Evolutionary conservation across 92 coral and sea anemone genomes (phyloP).

Genomic region (Epizoanthus rinbou): DNA sequence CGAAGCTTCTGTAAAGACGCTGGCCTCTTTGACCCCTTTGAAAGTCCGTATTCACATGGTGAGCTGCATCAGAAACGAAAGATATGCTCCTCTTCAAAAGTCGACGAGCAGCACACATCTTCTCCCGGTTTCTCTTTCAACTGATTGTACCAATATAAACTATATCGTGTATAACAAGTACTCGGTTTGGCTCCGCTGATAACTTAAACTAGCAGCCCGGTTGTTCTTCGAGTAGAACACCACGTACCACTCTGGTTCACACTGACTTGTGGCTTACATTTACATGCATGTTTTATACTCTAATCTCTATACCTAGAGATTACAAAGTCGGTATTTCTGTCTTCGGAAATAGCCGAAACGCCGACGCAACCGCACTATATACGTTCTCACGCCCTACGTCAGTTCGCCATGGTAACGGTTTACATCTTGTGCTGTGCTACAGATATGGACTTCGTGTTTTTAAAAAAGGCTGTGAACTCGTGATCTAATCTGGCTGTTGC

Average conservation of each 20-base stretch:
- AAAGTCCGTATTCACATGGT: constrained; percentile 37
- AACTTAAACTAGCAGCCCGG: too few relatives aligned
- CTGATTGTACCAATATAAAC: too few relatives aligned
- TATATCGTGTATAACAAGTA: not conserved
- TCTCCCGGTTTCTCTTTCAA: not conserved
- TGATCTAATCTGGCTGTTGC: constrained; percentile 25
- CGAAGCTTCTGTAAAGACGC: constrained; percentile 40
- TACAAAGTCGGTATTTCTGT: constrained; percentile 30
- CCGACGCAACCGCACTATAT: constrained; percentile 10
- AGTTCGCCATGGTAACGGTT: not conserved
- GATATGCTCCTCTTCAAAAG: constrained; percentile 29
- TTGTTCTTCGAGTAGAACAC: not conserved
- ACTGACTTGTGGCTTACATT: not conserved
- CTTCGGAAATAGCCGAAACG: constrained; percentile 31
- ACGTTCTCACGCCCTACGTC: constrained; percentile 19
- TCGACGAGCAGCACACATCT: constrained; percentile 30
- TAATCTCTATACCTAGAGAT: not conserved
- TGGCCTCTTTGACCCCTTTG: constrained; percentile 40
- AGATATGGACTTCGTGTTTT: constrained; percentile 12
- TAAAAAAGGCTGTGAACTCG: constrained; percentile 1
- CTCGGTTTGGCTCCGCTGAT: not conserved
- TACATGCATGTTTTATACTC: not conserved
- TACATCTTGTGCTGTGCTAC: too few relatives aligned
- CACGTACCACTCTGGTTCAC: not conserved
- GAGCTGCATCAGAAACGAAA: constrained; percentile 36